A percentile compares a stretch with the other conserved stretches of the same genome.
Conservation (phyloP, 1,140 invertebrate genomes). For the Listronotus bonariensis region DNA sequence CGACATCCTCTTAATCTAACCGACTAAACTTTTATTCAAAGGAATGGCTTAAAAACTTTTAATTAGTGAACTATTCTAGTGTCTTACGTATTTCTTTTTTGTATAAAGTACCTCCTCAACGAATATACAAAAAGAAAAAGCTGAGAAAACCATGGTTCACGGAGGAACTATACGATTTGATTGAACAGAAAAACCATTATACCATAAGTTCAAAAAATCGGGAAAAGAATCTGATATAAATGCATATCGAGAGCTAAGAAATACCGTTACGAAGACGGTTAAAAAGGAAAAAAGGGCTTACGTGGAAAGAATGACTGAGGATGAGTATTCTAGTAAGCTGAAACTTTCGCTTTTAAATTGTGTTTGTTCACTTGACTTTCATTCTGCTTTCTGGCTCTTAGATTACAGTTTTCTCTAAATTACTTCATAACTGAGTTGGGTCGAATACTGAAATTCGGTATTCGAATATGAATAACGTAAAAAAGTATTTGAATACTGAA, state of each 20-base stretch:
- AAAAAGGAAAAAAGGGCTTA: conserved; percentile 17
- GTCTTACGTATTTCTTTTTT: not conserved
- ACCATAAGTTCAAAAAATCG: conserved; percentile 21
- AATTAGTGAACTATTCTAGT: too few species aligned
- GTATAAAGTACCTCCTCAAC: conserved; percentile 8
- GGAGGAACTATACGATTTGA: conserved; percentile 18
- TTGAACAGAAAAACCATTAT: conserved; percentile 14
- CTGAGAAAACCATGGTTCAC: conserved; percentile 28
- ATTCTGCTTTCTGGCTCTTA: too few species aligned
- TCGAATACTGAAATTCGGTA: too few species aligned
- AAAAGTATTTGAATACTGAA: too few species aligned
- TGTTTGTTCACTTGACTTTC: not conserved
- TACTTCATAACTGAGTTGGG: too few species aligned
- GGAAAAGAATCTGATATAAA: conserved; percentile 10
- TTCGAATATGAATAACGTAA: too few species aligned
- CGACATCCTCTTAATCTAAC: too few species aligned
- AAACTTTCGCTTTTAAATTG: not conserved
- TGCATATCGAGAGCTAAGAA: conserved; percentile 9
- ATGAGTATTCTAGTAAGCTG: conserved; percentile 22
- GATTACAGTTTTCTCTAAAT: too few species aligned
- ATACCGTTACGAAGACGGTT: conserved; percentile 17
- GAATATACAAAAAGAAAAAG: conserved; percentile 12
- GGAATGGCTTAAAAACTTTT: too few species aligned
- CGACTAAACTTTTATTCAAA: too few species aligned
- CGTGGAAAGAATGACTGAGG: conserved; percentile 19